Evolutionary conservation across 64 coral and sea anemone species (phyloP), one percentile per base, ranked within the genome.

Genomic region (Montipora cactus): DNA sequence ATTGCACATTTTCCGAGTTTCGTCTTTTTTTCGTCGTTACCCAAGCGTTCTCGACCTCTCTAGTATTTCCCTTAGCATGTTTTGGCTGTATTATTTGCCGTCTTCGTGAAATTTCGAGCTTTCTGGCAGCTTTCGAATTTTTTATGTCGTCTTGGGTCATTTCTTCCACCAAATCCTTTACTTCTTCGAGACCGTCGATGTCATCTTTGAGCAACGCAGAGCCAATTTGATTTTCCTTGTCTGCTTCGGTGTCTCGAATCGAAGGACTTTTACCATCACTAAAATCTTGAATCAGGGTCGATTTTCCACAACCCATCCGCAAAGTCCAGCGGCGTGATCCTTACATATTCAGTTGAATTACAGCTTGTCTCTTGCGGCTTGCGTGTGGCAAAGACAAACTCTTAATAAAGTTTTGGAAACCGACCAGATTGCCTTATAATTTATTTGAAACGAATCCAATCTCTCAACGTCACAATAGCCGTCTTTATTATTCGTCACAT

Each of bases 391-490:
- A 19, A 71, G 70, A 85, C 45, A 49, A 37, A 67, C 61, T 3
- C 7, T 83, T 37, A 14, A 67, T 11, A 76, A 11, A 21, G 44
- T 67, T 84, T 14, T 47, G 59, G 19, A 68, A 84, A 67, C 59
- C 81, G 44, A 46, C 64, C 28, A 85, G 8, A 70, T 71, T 85
- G 19, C 47, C 45, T 85, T 85, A 64, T 85, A 47, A 85, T 85
- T 64, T n/a, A 71, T 49, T 49, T 69, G 47, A 67, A 15, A 70
- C 67, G n/a, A 48, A 18, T 85, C 16, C 49, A 49, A 64, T 57
- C 53, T 57, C 7, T 46, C 4, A 70, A 85, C 82, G 82, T 85
- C 82, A 85, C 82, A 28, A 69, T 70, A 21, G 64, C 62, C 19
- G 46, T 45, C 47, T 45, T 47, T 51, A 85, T 21, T 0, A 49